Base-by-base conservation (phyloP, 2,888 invertebrate genomes). In the Himalopsyche kuldschensis region DNA sequence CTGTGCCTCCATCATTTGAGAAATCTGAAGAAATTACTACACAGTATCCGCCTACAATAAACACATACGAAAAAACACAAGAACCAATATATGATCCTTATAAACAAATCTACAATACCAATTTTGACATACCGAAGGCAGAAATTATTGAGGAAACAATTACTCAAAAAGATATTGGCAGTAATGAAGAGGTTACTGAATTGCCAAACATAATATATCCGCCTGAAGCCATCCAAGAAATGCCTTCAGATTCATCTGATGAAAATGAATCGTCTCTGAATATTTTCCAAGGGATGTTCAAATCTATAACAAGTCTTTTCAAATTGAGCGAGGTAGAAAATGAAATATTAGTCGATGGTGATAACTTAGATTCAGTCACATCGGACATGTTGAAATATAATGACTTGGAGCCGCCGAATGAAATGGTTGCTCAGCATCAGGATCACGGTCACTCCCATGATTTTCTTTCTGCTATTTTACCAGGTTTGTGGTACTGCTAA, bases 401-500 rank as follows among this genome's bases (percentile, higher is more conserved):
- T 32, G 35, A 76, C n/a, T 41, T 24, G 5, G 35, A 76, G 15
- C 10, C 10, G 47, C 75, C 77, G 31, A 81, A 77, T 17, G 31
- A 77, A 47, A 55, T 77, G 48, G 79, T 79, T 79, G 78, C 27
- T 79, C 55, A 81, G n/a, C n/a, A 82, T 31, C 32, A 82, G 11
- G 47, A 27, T 20, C 20, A 41, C 8, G 75, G 41, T 78, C 32
- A 30, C 41, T 78, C 84, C 24, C 69, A 80, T 3, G 79, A 82
- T 27, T 82, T 55, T 47, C 48, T 84, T 75, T 81, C 83, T 77
- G 35, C 84, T 20, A 83, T 84, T 32, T 82, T 84, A 55, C 81
- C 84, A 84, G 84, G 84, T 84, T 83, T 69, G 84, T 81, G 55
- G 46, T 75, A 69, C 69, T 27, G 27, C 69, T 69, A 69, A 69